A percentile compares a stretch with the other conserved stretches of the same genome.
phyloP scores from a whole-genome alignment of 2,113 vertebrate genomes.

The Steatornis caripensis region DNA sequence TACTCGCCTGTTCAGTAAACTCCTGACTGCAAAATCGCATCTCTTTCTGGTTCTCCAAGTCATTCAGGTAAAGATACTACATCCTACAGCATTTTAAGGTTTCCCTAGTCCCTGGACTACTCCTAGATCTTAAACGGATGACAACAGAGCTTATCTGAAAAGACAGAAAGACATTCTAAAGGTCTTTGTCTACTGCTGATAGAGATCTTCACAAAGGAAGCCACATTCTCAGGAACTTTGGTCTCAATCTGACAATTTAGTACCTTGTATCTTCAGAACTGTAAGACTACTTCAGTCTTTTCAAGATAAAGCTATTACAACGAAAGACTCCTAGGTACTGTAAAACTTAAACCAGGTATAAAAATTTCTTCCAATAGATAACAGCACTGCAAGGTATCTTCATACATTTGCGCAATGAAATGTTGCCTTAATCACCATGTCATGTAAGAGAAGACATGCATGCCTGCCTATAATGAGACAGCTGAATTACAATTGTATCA shows the following conservation, averaged over 20 bases:
- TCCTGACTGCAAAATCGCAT: neutral
- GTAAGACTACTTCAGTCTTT: neutral
- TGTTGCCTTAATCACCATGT: neutral
- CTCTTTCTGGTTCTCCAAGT: neutral
- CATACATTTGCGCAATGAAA: neutral
- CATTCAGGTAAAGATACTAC: neutral
- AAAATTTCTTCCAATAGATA: neutral
- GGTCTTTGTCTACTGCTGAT: neutral
- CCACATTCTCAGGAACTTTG: neutral
- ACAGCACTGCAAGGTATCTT: neutral
- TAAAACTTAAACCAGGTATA: neutral
- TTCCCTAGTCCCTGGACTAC: neutral
- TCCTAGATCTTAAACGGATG: neutral
- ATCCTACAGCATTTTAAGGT: neutral
- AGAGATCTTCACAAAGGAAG: neutral
- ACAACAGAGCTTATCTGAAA: neutral
- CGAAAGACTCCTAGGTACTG: neutral
- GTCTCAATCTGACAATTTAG: neutral
- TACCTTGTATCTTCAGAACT: neutral
- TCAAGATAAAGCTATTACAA: neutral
- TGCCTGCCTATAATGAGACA: neutral
- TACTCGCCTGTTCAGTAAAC: rapidly evolving
- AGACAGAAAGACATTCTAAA: neutral
- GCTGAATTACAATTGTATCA: neutral
- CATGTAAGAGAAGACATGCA: neutral